These are phyloP conservation scores for Megalopta genalis DNA, from an alignment of 1,140 invertebrate genomes.

Conservation along the genomic window DNA sequence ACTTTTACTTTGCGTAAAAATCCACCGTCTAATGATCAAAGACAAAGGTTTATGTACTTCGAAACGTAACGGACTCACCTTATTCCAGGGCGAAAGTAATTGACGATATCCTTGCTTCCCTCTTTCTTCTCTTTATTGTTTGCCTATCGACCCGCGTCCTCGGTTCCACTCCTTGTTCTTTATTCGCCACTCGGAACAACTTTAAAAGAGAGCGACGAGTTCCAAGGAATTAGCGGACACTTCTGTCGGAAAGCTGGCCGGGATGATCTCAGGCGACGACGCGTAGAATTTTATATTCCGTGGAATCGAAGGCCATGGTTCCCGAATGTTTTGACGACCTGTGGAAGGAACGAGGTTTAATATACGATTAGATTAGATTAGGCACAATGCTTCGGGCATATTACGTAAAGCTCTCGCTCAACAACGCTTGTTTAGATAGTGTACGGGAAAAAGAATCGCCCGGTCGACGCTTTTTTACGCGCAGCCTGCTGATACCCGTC, in stretches of 20 bases:
- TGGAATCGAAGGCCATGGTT: slow-evolving; percentile 43
- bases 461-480: too few species aligned
- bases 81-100: slow-evolving; percentile 44
- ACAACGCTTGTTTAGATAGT: neutral
- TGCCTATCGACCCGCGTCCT: slow-evolving; percentile 26
- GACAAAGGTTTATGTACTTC: too few species aligned
- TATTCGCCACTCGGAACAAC: slow-evolving; percentile 25
- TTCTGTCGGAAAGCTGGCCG: neutral
- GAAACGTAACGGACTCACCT: slow-evolving; percentile 28
- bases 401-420: neutral
- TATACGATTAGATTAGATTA: slow-evolving; percentile 56
- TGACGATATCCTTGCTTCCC: slow-evolving; percentile 37
- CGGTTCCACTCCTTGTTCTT: slow-evolving; percentile 33
- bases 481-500: too few species aligned
- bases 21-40: too few species aligned
- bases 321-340: slow-evolving; percentile 36
- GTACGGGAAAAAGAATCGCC: neutral
- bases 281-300: slow-evolving; percentile 22
- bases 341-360: slow-evolving; percentile 27
- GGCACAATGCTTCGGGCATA: neutral
- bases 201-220: slow-evolving; percentile 19
- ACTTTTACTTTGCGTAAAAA: too few species aligned
- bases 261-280: slow-evolving; percentile 21
- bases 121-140: slow-evolving; percentile 47
- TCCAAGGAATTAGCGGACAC: slow-evolving; percentile 19